Percentiles rank a stretch among this genome's conserved stretches.
These are phyloP conservation scores for Oreochromis niloticus DNA, from an alignment of 2,113 vertebrate genomes.

Conservation along the genomic window DNA sequence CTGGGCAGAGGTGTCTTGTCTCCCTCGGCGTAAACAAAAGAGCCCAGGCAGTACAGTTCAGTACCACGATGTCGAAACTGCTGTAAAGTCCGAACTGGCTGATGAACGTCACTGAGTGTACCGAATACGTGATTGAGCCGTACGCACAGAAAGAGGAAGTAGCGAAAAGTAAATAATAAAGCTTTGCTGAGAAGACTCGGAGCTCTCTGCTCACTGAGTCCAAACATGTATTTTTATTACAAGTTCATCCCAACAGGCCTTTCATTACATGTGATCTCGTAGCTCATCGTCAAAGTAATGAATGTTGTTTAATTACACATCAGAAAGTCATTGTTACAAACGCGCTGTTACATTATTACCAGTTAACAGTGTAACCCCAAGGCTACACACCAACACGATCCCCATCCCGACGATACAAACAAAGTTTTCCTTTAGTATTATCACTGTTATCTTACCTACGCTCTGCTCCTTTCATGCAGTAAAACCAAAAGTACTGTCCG, in stretches of 20 bases:
- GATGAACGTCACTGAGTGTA: background rate
- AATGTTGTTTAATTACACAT: background rate
- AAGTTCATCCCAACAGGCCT: rapidly evolving
- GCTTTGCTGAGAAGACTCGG: background rate
- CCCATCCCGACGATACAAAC: background rate
- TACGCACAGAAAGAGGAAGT: background rate
- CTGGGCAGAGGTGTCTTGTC: background rate
- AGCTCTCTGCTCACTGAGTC: background rate
- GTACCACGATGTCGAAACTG: background rate
- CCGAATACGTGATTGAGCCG: rapidly evolving
- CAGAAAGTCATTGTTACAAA: background rate
- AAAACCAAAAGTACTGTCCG: background rate
- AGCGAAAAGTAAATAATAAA: background rate
- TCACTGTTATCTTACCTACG: background rate
- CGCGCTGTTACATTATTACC: background rate
- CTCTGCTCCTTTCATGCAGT: background rate
- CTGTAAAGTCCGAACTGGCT: background rate
- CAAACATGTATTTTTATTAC: background rate
- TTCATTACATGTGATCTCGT: background rate
- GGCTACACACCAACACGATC: rapidly evolving
- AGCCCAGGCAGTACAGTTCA: too few relatives aligned
- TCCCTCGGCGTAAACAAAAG: too few relatives aligned
- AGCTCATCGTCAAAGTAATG: background rate
- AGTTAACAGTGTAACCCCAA: rapidly evolving
- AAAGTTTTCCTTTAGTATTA: rapidly evolving